Percentiles rank a stretch among this genome's conserved stretches.
phyloP scores from a whole-genome alignment of 2,797 vertebrate genomes.

The Anabacerthia variegaticeps region DNA sequence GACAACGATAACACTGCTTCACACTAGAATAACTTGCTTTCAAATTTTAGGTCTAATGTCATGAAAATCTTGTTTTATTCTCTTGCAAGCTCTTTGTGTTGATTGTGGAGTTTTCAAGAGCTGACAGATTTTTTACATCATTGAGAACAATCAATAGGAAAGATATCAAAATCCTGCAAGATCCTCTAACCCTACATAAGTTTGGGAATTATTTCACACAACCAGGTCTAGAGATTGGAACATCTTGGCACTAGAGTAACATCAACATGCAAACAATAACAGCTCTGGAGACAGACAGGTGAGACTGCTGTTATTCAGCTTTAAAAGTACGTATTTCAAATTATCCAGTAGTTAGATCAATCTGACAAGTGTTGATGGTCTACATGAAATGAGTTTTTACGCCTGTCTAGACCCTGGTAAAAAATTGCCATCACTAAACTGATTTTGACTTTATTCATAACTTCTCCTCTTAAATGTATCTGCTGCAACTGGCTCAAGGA shows the following conservation, averaged over 20 bases:
- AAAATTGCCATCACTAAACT: neutral
- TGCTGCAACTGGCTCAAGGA: neutral
- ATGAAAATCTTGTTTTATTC: neutral
- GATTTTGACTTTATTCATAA: neutral
- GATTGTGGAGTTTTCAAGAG: neutral
- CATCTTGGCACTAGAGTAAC: neutral
- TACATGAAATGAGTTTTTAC: neutral
- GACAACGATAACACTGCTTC: neutral
- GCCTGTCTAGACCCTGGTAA: neutral
- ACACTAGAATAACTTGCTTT: neutral
- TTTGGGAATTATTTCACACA: neutral
- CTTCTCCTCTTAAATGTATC: neutral
- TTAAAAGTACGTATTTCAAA: neutral
- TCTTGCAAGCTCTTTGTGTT: neutral
- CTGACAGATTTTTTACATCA: neutral
- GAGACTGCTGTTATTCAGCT: neutral
- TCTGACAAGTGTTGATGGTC: neutral
- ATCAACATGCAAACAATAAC: neutral
- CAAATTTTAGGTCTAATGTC: neutral
- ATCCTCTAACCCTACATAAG: neutral
- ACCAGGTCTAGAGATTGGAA: neutral
- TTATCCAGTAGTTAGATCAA: neutral
- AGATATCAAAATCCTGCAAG: neutral
- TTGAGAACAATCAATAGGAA: neutral
- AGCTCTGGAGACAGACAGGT: neutral